Evolutionary conservation across 2,888 invertebrate species (phyloP), one percentile per base, ranked within the genome.

Genomic region (Aphodius granarius): DNA sequence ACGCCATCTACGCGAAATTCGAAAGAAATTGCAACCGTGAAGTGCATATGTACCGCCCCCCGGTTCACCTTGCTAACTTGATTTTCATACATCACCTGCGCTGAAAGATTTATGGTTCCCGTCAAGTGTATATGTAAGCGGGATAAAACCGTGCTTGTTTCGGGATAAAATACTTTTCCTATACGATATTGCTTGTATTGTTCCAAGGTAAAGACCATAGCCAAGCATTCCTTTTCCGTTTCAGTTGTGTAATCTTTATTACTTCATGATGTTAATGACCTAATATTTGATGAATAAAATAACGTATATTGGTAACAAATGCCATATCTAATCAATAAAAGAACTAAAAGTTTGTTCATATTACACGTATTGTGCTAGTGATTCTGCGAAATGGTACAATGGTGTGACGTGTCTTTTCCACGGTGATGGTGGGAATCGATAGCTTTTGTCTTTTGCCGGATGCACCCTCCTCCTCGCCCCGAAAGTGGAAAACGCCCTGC

Each of bases 1-100:
- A 43, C 43, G 43, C 43, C 43, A 43, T 43, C 43, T 19, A 19
- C 65, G 77, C 76, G 76, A 80, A 80, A 80, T 80, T 79, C 77
- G 78, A 75, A 78, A 78, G 77, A 77, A 76, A 78, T 80, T 81
- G 78, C 77, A 78, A 77, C 71, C 66, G 66, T 72, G 73, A 71
- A 72, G 73, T 73, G 74, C 73, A 76, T 74, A 74, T 74, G 76
- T 43, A 43, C 43, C 43, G 43, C 68, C 18, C 68, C 5, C 68
- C 20, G 13, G n/a, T 19, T 20, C 68, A n/a, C 68, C n/a, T n/a
- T 20, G 68, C 22, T 68, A 68, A 68, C 68, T 68, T 68, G 21
- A 20, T 68, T 68, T 68, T 21, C 68, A 68, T 68, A 68, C 68
- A 68, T 68, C 68, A 63, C 72, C 19, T 16, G 71, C 22, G 16